Evolutionary conservation across 2,113 vertebrate genomes (phyloP).

Genomic region (Xiphophorus maculatus): DNA sequence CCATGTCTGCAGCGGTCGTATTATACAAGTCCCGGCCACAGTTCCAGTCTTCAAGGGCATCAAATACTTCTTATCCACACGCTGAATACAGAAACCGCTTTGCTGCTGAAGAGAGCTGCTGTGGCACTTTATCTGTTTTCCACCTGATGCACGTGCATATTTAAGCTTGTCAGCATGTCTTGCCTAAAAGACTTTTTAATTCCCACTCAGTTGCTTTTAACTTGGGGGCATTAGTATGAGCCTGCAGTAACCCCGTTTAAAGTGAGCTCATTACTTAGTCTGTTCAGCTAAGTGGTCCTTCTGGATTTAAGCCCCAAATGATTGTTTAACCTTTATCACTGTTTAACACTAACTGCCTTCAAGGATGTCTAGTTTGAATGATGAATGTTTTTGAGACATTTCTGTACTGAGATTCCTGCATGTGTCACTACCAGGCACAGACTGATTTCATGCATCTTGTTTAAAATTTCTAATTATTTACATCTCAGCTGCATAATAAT

Average conservation of each 20-base stretch:
- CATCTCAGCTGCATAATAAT: not conserved
- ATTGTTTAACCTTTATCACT: slow-evolving; percentile 24
- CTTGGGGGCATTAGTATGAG: slow-evolving; percentile 24
- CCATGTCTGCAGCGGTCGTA: not conserved
- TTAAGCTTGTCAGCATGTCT: slow-evolving; percentile 19
- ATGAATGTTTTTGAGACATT: slow-evolving; percentile 1
- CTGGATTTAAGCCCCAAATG: slow-evolving; percentile 21
- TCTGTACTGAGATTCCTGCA: not conserved
- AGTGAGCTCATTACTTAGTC: slow-evolving; percentile 38
- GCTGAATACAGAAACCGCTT: slow-evolving; percentile 29
- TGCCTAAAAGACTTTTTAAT: not conserved
- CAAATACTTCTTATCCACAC: not conserved
- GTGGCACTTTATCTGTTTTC: slow-evolving; percentile 24
- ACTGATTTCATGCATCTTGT: not conserved
- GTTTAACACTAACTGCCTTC: not conserved
- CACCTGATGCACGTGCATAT: slow-evolving; percentile 26
- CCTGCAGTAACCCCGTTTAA: slow-evolving; percentile 7
- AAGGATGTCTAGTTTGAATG: not conserved
- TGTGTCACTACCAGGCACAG: not conserved
- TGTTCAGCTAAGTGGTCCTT: slow-evolving; percentile 21
- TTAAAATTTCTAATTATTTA: not conserved
- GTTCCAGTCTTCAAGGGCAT: slow-evolving; percentile 24
- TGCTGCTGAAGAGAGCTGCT: slow-evolving; percentile 19
- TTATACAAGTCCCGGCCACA: not conserved
- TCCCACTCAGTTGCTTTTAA: slow-evolving; percentile 17